Evolutionary conservation across 2,113 vertebrate genomes (phyloP).

Genomic region (Dolichallabes microphthalmus): DNA sequence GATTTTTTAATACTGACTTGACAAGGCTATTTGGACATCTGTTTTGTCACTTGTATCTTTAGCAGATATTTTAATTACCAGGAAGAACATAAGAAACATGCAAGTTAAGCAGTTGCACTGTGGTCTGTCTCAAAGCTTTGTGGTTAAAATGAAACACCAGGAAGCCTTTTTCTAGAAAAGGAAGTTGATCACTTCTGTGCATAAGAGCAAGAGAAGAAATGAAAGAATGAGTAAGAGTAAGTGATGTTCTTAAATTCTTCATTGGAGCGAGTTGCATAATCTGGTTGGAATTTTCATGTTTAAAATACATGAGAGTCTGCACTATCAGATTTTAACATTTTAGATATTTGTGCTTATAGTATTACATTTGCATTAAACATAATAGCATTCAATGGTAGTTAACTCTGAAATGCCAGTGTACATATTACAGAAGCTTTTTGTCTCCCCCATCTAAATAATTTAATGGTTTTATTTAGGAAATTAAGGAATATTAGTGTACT

Average conservation of each 20-base stretch:
- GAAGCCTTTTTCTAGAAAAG: background rate
- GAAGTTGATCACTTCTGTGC: conserved; percentile 19
- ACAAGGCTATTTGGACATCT: background rate
- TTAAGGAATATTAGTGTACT: background rate
- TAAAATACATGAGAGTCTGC: background rate
- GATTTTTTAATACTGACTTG: background rate
- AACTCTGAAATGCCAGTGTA: background rate
- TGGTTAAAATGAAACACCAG: background rate
- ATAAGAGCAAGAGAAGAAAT: background rate
- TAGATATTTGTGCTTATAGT: background rate
- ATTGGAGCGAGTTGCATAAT: background rate
- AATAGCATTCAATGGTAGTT: background rate
- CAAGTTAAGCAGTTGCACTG: conserved; percentile 57
- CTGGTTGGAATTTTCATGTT: background rate
- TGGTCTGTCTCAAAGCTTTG: background rate
- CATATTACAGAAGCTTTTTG: background rate
- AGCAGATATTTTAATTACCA: conserved; percentile 31
- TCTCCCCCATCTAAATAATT: background rate
- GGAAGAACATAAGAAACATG: conserved; percentile 50
- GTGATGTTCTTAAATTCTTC: background rate
- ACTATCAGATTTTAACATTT: background rate
- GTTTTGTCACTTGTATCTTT: conserved; percentile 19
- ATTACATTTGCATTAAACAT: background rate
- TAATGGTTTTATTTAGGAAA: background rate
- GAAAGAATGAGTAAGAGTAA: background rate